phyloP scores from a whole-genome alignment of 2,888 invertebrate species.

The Torymus tubicola region DNA sequence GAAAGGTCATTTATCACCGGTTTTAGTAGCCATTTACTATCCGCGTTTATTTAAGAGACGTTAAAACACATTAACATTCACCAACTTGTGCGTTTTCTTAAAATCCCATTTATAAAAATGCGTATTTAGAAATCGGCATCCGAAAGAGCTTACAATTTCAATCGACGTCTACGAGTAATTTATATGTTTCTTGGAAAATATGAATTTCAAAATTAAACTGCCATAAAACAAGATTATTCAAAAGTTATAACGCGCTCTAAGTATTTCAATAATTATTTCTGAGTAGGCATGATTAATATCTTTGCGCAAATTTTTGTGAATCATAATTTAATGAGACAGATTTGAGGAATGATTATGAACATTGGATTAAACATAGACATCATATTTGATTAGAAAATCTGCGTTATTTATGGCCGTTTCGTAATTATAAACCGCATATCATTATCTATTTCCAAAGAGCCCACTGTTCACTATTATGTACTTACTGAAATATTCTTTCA shows the following conservation, averaged over 20 bases:
- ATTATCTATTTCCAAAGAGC: no score
- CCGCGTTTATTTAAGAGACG: constrained; percentile 50
- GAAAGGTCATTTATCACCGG: constrained; percentile 56
- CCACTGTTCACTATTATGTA: no score
- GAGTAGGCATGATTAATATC: no score
- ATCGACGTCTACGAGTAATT: background rate
- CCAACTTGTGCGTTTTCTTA: constrained; percentile 30
- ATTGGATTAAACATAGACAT: no score
- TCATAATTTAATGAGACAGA: no score
- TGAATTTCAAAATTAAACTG: constrained; percentile 12
- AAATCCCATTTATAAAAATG: constrained; percentile 26
- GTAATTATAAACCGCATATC: no score
- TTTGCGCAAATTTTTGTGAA: no score
- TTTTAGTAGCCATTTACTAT: constrained; percentile 54
- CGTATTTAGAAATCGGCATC: constrained; percentile 14
- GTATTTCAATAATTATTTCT: no score
- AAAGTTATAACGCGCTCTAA: background rate
- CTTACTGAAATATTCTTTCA: no score
- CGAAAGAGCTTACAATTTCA: constrained; percentile 7
- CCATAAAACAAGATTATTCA: constrained; percentile 17
- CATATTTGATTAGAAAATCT: no score
- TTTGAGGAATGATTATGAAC: no score
- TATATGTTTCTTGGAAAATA: background rate
- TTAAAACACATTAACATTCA: constrained; percentile 47
- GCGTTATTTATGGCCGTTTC: background rate